phyloP scores from a whole-genome alignment of 2,797 vertebrate species.

The Galaxias olidus region DNA sequence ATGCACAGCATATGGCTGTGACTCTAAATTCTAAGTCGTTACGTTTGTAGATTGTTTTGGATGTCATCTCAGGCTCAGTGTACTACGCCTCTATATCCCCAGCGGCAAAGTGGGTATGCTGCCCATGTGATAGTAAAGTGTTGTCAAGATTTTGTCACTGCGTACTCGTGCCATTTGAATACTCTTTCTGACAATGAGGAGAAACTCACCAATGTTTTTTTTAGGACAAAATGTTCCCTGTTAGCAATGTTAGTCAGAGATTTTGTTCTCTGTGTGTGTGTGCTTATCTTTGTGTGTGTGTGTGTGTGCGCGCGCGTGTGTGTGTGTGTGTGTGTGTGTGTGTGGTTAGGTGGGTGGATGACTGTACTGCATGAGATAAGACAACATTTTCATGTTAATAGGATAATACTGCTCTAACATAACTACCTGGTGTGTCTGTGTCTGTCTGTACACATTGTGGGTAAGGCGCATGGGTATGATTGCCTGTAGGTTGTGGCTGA shows the following conservation, averaged over 20 bases:
- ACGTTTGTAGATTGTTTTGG: no score
- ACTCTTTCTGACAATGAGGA: constrained; percentile 44
- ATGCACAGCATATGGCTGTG: no score
- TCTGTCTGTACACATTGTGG: not conserved
- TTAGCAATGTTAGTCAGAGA: constrained; percentile 56
- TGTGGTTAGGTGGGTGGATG: constrained; percentile 14
- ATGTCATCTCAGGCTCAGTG: no score
- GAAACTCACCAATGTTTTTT: constrained; percentile 37
- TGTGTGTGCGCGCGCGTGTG: constrained; percentile 49
- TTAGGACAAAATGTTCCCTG: constrained; percentile 65
- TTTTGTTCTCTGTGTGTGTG: constrained; percentile 44
- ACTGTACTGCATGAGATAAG: constrained; percentile 32
- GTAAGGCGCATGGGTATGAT: no score
- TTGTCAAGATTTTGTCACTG: constrained; percentile 21
- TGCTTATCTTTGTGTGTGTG: constrained; percentile 20
- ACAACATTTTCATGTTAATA: constrained; percentile 28
- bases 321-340: constrained; percentile 36
- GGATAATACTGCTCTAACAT: constrained; percentile 22
- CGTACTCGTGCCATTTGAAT: not conserved
- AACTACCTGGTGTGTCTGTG: constrained; percentile 11
- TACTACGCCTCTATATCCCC: no score
- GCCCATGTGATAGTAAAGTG: not conserved
- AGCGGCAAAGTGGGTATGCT: no score
- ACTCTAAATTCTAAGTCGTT: no score
- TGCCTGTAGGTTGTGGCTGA: no score